phyloP scores from a whole-genome alignment of 2,797 vertebrate species.

The Lagodon rhomboides region DNA sequence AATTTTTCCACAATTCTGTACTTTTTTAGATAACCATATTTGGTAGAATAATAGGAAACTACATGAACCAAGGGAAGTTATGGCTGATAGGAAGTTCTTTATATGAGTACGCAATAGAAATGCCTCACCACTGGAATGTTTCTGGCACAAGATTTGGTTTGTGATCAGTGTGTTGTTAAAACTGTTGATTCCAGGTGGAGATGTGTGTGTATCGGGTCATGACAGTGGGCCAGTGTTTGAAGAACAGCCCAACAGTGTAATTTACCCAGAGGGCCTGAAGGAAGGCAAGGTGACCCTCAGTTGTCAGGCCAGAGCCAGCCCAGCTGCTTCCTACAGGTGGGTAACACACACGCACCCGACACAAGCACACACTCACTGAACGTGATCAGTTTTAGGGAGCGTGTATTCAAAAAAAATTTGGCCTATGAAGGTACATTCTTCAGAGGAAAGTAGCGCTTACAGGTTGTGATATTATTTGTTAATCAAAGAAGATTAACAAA shows the following conservation, averaged over 20 bases:
- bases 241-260: conserved; percentile 91
- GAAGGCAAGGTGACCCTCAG: conserved; percentile 92
- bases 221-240: conserved; percentile 95
- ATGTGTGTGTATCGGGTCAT: conserved; percentile 85
- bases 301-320: conserved; percentile 93
- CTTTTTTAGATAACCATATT: not conserved
- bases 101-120: not conserved
- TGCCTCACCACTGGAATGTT: not conserved
- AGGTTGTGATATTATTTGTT: too few relatives aligned
- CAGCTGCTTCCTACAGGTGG: conserved; percentile 93
- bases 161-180: conserved; percentile 4
- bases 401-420: not conserved
- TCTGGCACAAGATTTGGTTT: not conserved
- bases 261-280: conserved; percentile 93
- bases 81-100: not conserved
- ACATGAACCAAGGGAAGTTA: not conserved
- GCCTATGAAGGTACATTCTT: not conserved
- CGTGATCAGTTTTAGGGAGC: too few relatives aligned
- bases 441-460: not conserved
- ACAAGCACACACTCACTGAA: conserved; percentile 19
- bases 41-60: not conserved
- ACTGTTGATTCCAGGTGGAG: conserved; percentile 82
- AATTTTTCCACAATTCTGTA: not conserved
- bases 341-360: conserved; percentile 29
- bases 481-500: too few relatives aligned